phyloP scores from a whole-genome alignment of 2,113 vertebrate species.

The Ranitomeya imitator region DNA sequence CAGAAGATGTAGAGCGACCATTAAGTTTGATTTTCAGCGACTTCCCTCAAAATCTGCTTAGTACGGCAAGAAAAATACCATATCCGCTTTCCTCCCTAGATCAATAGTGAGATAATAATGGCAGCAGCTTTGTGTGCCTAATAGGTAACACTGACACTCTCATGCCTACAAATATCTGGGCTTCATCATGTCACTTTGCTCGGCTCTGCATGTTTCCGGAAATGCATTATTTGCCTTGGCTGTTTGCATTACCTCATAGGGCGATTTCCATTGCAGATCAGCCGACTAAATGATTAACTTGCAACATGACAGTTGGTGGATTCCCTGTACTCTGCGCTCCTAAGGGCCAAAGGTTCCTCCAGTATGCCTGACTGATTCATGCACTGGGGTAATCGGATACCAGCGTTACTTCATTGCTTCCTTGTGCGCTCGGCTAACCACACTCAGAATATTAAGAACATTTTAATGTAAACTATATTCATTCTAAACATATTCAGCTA shows the following conservation, averaged over 20 bases:
- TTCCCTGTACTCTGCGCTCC: slow-evolving; percentile 63
- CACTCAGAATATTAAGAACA: not conserved
- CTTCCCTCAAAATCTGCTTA: too few species aligned
- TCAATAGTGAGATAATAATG: not conserved
- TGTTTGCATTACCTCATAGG: slow-evolving; percentile 53
- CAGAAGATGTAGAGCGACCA: not conserved
- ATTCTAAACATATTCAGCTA: not conserved
- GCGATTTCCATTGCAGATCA: slow-evolving; percentile 62
- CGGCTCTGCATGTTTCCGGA: not conserved
- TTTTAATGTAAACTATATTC: not conserved
- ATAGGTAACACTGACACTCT: not conserved
- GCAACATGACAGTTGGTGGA: slow-evolving; percentile 69
- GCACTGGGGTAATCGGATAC: slow-evolving; percentile 68
- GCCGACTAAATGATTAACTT: slow-evolving; percentile 82
- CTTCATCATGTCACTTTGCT: not conserved
- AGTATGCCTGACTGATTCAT: slow-evolving; percentile 66
- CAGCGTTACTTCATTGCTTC: slow-evolving; percentile 62
- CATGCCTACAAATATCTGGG: not conserved
- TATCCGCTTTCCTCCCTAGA: not conserved
- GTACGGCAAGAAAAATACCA: not conserved
- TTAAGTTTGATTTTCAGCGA: not conserved
- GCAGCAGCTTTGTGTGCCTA: not conserved
- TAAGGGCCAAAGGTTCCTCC: slow-evolving; percentile 70
- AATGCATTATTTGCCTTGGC: slow-evolving; percentile 35
- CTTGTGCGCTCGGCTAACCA: slow-evolving; percentile 19